phyloP scores from a whole-genome alignment of 2,797 vertebrate species.

The Lophotriccus pileatus region DNA sequence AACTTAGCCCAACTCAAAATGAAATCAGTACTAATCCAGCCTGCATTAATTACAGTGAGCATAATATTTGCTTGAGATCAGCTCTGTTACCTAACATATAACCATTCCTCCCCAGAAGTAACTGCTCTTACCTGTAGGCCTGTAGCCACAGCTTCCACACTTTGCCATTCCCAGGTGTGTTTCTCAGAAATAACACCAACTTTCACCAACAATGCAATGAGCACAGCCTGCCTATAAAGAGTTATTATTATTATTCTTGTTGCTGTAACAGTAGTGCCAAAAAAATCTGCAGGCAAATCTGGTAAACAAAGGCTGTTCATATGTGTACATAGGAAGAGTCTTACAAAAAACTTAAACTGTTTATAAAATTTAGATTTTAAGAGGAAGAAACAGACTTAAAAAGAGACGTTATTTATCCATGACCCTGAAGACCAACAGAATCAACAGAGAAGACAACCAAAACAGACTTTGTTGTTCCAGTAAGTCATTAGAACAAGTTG shows the following conservation, averaged over 20 bases:
- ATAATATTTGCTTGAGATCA: neutral
- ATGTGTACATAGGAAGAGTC: neutral
- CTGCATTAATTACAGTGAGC: neutral
- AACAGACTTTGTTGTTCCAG: neutral
- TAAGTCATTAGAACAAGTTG: neutral
- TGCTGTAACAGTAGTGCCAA: neutral
- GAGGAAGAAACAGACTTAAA: neutral
- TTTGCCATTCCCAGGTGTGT: conserved; percentile 93
- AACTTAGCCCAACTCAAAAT: neutral
- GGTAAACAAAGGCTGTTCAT: neutral
- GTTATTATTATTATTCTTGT: neutral
- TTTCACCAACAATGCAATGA: conserved; percentile 96
- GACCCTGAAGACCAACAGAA: neutral
- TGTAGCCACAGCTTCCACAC: conserved; percentile 94
- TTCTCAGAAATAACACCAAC: conserved; percentile 92
- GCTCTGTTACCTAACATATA: neutral
- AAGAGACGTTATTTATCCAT: neutral
- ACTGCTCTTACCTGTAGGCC: conserved; percentile 86
- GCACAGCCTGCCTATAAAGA: conserved; percentile 88
- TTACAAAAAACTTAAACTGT: neutral
- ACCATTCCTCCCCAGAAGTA: neutral
- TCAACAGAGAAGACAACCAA: neutral
- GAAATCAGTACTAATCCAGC: neutral
- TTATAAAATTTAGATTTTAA: neutral
- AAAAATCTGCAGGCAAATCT: neutral